Conservation (phyloP, 1,140 invertebrate genomes). For the Akabosia matsudoensis region DNA sequence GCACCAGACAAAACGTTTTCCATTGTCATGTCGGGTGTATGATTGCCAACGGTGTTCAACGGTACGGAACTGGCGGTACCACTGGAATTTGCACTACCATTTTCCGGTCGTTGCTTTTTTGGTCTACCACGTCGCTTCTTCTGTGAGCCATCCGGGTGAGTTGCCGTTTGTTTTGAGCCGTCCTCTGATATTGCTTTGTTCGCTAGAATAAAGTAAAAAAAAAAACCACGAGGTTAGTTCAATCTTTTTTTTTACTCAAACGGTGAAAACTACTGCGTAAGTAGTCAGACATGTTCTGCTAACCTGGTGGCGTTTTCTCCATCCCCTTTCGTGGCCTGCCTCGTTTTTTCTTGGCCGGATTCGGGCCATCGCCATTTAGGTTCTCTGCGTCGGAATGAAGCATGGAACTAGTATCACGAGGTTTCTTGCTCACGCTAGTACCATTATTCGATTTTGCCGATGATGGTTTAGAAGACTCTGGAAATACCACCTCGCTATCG, state of each 20-base stretch:
- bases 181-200: constrained; percentile 2
- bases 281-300: too few species aligned
- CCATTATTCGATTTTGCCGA: constrained; percentile 33
- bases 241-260: too few species aligned
- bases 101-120: constrained; percentile 75
- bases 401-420: background rate
- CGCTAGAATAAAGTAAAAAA: background rate
- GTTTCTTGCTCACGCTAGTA: background rate
- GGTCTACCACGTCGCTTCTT: constrained; percentile 84
- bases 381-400: constrained; percentile 10
- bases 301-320: constrained; percentile 34
- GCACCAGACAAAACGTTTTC: constrained; percentile 26
- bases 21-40: constrained; percentile 37
- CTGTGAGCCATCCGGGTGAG: constrained; percentile 58
- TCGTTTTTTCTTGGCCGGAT: constrained; percentile 48
- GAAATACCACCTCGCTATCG: constrained; percentile 88
- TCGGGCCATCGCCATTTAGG: background rate
- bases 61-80: constrained; percentile 18
- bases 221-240: background rate
- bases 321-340: constrained; percentile 49
- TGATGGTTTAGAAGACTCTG: constrained; percentile 57
- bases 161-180: constrained; percentile 1
- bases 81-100: constrained; percentile 57
- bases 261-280: too few species aligned
- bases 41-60: constrained; percentile 32